Percentiles rank a stretch among this genome's conserved stretches.
Conservation (phyloP, 2,797 vertebrate genomes). For the Cephalopachus bancanus region DNA sequence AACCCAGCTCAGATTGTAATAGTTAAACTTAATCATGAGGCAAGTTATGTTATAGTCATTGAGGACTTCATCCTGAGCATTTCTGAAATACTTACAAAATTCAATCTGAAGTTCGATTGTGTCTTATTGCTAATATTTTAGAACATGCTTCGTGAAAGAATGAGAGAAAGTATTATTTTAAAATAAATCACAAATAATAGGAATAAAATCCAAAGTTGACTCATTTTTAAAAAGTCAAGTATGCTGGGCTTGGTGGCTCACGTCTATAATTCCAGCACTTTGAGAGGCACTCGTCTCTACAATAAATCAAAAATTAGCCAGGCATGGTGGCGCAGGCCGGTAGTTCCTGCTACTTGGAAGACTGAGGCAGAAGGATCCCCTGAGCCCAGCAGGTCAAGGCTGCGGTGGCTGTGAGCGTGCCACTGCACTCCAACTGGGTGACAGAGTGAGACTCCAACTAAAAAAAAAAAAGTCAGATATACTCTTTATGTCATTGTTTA, state of each 20-base stretch:
- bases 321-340: no score
- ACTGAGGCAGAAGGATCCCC: no score
- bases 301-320: no score
- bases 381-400: no score
- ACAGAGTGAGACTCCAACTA: no score
- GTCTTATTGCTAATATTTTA: slow-evolving; percentile 84
- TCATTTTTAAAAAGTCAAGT: slow-evolving; percentile 5
- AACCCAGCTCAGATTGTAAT: slow-evolving; percentile 78
- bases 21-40: slow-evolving; percentile 86
- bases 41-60: slow-evolving; percentile 78
- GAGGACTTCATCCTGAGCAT: slow-evolving; percentile 82
- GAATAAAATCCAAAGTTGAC: slow-evolving; percentile 40
- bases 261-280: no score
- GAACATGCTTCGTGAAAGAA: slow-evolving; percentile 79
- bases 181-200: slow-evolving; percentile 20
- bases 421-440: no score
- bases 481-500: not conserved
- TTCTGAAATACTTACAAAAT: slow-evolving; percentile 87
- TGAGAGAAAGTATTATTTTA: slow-evolving; percentile 56
- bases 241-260: no score
- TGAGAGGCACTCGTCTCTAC: no score
- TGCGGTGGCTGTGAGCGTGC: no score
- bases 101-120: slow-evolving; percentile 80
- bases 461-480: not conserved
- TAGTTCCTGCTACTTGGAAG: no score